Percentiles rank a stretch among this genome's conserved stretches.
Conservation (phyloP, 2,888 invertebrate genomes). For the Adineta ricciae region DNA sequence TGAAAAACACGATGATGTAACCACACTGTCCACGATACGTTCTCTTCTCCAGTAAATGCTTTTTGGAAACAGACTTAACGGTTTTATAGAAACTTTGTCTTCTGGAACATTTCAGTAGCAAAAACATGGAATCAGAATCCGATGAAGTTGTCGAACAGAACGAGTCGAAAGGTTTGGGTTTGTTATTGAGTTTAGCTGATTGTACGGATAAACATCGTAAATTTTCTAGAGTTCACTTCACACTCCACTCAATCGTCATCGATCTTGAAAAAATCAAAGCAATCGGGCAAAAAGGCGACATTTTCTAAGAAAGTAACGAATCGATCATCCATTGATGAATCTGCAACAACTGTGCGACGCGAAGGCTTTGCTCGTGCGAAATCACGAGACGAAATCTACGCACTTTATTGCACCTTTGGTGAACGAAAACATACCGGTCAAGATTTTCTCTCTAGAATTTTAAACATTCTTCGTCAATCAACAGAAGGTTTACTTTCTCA, state of each 20-base stretch:
- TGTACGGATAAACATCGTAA: no score
- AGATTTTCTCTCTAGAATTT: constrained; percentile 42
- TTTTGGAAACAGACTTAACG: background rate
- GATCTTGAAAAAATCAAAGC: background rate
- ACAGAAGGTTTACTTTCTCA: constrained; percentile 44
- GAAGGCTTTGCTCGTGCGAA: constrained; percentile 1
- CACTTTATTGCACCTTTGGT: constrained; percentile 29
- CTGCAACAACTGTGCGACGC: background rate
- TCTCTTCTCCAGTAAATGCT: background rate
- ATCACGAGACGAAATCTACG: constrained; percentile 31
- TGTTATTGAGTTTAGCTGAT: background rate
- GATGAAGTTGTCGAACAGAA: background rate
- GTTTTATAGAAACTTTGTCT: background rate
- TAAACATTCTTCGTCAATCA: constrained; percentile 41
- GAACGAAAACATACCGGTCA: background rate
- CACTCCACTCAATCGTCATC: background rate
- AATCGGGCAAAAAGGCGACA: background rate
- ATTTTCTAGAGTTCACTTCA: background rate
- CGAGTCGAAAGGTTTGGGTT: background rate
- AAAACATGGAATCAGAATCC: background rate
- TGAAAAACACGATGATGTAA: background rate
- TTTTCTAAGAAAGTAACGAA: background rate
- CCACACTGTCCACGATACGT: background rate
- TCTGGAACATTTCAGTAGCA: background rate
- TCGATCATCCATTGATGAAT: background rate